A percentile compares a stretch with the other conserved stretches of the same genome.
These are phyloP conservation scores for Dendrophyllia cribrosa DNA, from an alignment of 64 coral and sea anemone genomes.

Conservation along the genomic window DNA sequence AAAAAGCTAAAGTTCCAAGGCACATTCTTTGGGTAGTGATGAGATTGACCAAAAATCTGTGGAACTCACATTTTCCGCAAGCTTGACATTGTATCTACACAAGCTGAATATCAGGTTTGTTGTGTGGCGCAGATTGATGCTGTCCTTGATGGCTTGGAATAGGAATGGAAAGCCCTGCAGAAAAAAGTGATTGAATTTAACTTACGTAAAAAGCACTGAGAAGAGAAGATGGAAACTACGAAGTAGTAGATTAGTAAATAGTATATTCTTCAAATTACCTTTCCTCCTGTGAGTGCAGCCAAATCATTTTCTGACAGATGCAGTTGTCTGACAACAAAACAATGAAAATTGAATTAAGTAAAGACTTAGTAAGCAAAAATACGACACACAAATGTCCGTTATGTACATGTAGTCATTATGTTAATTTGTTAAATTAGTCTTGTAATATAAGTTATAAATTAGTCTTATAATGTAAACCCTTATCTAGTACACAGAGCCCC, in stretches of 20 bases:
- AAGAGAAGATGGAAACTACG: not conserved
- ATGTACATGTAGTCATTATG: too few relatives aligned
- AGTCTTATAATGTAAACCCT: too few relatives aligned
- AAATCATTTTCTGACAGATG: constrained; percentile 89
- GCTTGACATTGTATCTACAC: constrained; percentile 89
- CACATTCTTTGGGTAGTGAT: too few relatives aligned
- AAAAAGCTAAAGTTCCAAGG: too few relatives aligned
- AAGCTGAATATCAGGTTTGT: constrained; percentile 93
- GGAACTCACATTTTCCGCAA: constrained; percentile 92
- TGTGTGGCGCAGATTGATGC: constrained; percentile 92
- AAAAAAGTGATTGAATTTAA: not conserved
- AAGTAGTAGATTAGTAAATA: too few relatives aligned
- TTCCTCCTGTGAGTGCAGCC: constrained; percentile 84
- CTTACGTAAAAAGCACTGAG: not conserved
- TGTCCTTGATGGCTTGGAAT: constrained; percentile 95
- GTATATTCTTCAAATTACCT: constrained; percentile 37
- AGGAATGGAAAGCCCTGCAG: constrained; percentile 93
- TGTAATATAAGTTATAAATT: too few relatives aligned
- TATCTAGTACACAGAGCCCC: too few relatives aligned
- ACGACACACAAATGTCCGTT: too few relatives aligned
- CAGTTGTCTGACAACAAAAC: constrained; percentile 62
- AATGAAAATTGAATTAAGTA: not conserved
- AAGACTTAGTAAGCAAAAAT: too few relatives aligned
- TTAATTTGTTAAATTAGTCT: too few relatives aligned
- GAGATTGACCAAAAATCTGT: not conserved